phyloP scores from a whole-genome alignment of 2,113 vertebrate species.

The Tichodroma muraria region DNA sequence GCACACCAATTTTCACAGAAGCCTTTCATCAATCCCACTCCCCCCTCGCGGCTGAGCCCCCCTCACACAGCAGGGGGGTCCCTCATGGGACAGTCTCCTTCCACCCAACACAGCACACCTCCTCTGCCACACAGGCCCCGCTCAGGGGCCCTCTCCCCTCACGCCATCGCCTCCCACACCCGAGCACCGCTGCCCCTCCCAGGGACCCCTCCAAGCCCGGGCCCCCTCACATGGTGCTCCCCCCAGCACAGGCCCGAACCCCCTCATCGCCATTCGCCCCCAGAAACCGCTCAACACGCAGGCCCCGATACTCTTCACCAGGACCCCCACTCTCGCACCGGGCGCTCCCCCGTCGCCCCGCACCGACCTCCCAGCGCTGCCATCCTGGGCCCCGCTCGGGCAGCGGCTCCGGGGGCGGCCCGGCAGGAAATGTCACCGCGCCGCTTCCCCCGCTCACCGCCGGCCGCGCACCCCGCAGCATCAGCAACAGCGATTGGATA shows the following conservation, averaged over 20 bases:
- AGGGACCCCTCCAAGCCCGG: background rate
- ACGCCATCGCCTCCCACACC: background rate
- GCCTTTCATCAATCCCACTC: background rate
- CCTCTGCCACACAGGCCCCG: background rate
- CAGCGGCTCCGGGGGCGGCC: conserved; percentile 57
- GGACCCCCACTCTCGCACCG: background rate
- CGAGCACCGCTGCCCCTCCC: background rate
- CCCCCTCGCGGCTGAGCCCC: background rate
- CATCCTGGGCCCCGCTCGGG: conserved; percentile 80
- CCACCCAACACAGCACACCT: background rate
- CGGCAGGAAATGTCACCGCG: conserved; percentile 71
- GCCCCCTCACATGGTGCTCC: background rate
- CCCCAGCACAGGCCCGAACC: background rate
- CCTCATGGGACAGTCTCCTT: background rate
- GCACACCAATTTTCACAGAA: background rate
- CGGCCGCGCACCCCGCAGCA: background rate
- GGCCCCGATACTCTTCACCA: background rate
- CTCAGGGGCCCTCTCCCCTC: background rate
- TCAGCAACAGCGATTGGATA: background rate
- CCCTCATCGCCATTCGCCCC: rapidly evolving
- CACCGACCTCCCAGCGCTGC: conserved; percentile 96
- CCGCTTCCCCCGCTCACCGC: conserved; percentile 16
- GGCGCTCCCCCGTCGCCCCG: background rate
- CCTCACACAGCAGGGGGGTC: background rate
- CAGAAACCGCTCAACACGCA: background rate